These are phyloP conservation scores for Dromaius novaehollandiae DNA, from an alignment of 2,113 vertebrate species.

Conservation along the genomic window DNA sequence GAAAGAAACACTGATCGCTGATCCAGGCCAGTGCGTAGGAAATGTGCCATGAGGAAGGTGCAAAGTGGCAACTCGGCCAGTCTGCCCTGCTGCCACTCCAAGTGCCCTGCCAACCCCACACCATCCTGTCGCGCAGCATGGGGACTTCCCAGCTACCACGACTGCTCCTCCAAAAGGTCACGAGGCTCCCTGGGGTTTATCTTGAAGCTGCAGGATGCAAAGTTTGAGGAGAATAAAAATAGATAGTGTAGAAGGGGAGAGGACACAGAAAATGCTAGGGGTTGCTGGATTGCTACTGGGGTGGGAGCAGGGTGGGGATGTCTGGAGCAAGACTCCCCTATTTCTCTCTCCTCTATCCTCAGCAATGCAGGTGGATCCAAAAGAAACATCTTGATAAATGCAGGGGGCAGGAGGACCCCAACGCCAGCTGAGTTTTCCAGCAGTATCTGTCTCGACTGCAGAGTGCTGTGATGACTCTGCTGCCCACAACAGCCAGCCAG, in stretches of 20 bases:
- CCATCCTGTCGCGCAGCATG: background rate
- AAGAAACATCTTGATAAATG: no score
- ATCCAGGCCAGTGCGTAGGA: background rate
- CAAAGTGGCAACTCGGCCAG: accelerated
- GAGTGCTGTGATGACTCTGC: no score
- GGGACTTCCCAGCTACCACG: background rate
- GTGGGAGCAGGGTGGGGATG: no score
- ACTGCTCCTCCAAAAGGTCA: background rate
- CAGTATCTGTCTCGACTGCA: no score
- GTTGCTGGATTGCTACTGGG: background rate
- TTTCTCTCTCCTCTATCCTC: no score
- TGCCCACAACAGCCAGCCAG: no score
- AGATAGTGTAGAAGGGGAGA: background rate
- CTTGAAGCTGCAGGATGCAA: accelerated
- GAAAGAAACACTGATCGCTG: background rate
- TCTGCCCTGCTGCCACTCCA: background rate
- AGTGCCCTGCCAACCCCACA: accelerated
- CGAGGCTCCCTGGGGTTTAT: accelerated
- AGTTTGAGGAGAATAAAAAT: background rate
- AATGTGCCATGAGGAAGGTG: background rate
- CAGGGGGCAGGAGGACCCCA: no score
- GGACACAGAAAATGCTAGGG: background rate
- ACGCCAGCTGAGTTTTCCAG: no score
- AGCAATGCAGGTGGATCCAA: no score
- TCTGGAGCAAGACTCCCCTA: no score